These are phyloP conservation scores for Ceratosolen fusciceps DNA, from an alignment of 1,140 invertebrate species.

Conservation along the genomic window DNA sequence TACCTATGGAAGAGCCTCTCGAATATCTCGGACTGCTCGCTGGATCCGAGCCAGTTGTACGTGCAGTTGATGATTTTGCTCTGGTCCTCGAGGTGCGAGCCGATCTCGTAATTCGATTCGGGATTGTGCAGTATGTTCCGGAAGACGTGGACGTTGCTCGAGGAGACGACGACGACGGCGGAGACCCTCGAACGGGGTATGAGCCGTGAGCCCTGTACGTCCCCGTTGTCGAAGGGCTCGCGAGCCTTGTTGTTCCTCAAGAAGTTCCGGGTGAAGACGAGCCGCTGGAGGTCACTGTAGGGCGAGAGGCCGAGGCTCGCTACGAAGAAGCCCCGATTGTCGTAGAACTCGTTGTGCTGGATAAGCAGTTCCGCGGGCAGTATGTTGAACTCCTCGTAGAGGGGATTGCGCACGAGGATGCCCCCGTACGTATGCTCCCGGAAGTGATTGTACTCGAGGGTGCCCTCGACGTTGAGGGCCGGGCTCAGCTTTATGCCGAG, in stretches of 20 bases:
- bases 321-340: constrained; percentile 90
- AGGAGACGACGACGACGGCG: constrained; percentile 90
- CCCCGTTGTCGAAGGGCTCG: constrained; percentile 85
- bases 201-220: constrained; percentile 77
- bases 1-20: constrained; percentile 85
- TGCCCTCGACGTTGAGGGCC: constrained; percentile 84
- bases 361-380: constrained; percentile 81
- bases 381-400: constrained; percentile 81
- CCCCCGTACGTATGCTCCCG: constrained; percentile 85
- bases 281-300: constrained; percentile 83
- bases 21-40: constrained; percentile 84
- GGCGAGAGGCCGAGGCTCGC: constrained; percentile 89
- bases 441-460: constrained; percentile 92
- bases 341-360: constrained; percentile 89
- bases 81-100: constrained; percentile 94
- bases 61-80: constrained; percentile 94
- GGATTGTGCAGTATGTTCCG: constrained; percentile 95
- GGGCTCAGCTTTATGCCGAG: constrained; percentile 86
- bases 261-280: constrained; percentile 92
- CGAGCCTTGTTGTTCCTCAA: constrained; percentile 87
- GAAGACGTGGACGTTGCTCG: constrained; percentile 90
- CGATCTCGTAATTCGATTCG: constrained; percentile 92
- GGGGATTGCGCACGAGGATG: constrained; percentile 88
- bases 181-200: constrained; percentile 90
- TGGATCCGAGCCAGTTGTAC: constrained; percentile 92